phyloP scores from a whole-genome alignment of 2,888 invertebrate genomes.

The Athalia rosae region DNA sequence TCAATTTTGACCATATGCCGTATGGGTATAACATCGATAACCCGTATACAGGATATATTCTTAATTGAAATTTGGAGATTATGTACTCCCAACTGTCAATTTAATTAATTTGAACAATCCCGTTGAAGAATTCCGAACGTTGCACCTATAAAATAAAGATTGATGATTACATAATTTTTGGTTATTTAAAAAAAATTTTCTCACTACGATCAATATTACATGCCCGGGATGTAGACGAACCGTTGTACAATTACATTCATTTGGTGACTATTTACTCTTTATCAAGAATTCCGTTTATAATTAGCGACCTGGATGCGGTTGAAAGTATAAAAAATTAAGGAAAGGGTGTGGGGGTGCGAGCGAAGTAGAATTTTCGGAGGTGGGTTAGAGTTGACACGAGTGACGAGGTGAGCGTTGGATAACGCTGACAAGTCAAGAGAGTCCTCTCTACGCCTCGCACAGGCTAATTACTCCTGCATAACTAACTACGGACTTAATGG shows the following conservation, averaged over 20 bases:
- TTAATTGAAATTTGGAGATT: constrained; percentile 36
- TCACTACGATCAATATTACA: no score
- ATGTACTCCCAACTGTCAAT: not conserved
- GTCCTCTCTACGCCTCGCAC: constrained; percentile 55
- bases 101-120: not conserved
- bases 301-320: not conserved
- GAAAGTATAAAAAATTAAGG: constrained; percentile 18
- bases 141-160: no score
- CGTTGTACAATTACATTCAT: no score
- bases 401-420: constrained; percentile 50
- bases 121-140: no score
- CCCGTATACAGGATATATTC: not conserved
- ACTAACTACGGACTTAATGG: constrained; percentile 41
- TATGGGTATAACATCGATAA: constrained; percentile 22
- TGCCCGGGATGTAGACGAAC: no score
- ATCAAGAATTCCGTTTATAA: not conserved
- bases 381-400: constrained; percentile 16
- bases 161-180: no score
- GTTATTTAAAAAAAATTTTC: no score
- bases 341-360: constrained; percentile 1
- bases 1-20: constrained; percentile 17
- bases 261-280: not conserved
- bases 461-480: constrained; percentile 55
- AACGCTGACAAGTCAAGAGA: constrained; percentile 56
- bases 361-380: constrained; percentile 18